Percentiles rank a stretch among this genome's conserved stretches.
These are phyloP conservation scores for Danionella dracula DNA, from an alignment of 2,797 vertebrate species.

Conservation along the genomic window DNA sequence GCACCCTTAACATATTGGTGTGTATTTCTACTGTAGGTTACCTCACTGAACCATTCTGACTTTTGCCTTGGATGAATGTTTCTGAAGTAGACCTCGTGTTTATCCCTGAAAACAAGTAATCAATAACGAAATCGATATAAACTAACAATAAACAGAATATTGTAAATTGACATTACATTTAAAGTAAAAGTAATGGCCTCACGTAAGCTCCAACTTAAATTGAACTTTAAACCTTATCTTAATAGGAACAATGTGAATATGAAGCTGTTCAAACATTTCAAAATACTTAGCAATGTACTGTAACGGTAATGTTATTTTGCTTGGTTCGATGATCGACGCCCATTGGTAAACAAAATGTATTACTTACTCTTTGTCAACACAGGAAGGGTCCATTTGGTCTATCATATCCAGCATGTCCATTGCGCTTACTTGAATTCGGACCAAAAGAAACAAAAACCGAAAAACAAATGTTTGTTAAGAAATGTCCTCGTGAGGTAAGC, in stretches of 20 bases:
- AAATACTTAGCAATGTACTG: too few relatives aligned
- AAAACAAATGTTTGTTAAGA: too few relatives aligned
- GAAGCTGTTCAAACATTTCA: too few relatives aligned
- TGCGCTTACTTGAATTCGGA: not conserved
- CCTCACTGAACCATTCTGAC: conserved; percentile 11
- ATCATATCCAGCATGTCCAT: not conserved
- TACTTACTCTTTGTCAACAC: conserved; percentile 11
- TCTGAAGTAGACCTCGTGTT: not conserved
- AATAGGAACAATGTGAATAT: too few relatives aligned
- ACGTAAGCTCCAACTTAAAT: too few relatives aligned
- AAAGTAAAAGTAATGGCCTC: too few relatives aligned
- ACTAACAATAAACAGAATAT: too few relatives aligned
- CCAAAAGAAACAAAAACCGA: not conserved
- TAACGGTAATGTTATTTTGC: too few relatives aligned
- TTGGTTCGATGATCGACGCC: too few relatives aligned
- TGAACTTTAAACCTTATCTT: too few relatives aligned
- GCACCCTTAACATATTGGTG: not conserved
- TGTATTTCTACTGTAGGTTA: conserved; percentile 7
- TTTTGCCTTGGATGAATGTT: not conserved
- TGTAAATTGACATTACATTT: too few relatives aligned
- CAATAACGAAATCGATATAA: not conserved
- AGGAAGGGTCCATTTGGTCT: not conserved
- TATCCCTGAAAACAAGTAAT: conserved; percentile 8
- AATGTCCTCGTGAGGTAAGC: too few relatives aligned
- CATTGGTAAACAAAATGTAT: not conserved